A percentile compares a stretch with the other conserved stretches of the same genome.
Conservation (phyloP, 1,140 invertebrate genomes). For the Apocrypta bakeri region DNA sequence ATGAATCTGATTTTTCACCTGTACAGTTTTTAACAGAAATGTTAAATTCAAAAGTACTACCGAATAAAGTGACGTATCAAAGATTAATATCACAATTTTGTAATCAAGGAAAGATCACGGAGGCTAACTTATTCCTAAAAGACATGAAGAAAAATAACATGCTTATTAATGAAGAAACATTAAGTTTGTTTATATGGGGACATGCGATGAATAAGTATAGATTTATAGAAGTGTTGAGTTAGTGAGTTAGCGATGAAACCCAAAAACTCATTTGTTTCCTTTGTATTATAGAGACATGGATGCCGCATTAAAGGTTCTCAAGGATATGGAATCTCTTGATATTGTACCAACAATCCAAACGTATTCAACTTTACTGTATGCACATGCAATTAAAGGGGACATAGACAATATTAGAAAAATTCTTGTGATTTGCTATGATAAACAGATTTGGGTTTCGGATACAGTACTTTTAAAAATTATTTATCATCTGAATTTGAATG, state of each 20-base stretch:
- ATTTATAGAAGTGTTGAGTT: not conserved
- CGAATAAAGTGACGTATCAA: slow-evolving; percentile 21
- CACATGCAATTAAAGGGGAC: slow-evolving; percentile 12
- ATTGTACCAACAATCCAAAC: not conserved
- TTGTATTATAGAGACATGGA: slow-evolving; percentile 7
- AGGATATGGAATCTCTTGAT: not conserved
- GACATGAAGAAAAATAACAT: not conserved
- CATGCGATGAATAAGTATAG: slow-evolving; percentile 15
- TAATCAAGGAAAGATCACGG: slow-evolving; percentile 14
- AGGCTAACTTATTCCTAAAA: not conserved
- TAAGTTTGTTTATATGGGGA: slow-evolving; percentile 1
- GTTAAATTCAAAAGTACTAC: not conserved
- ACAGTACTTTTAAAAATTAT: slow-evolving; percentile 35
- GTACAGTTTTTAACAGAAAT: slow-evolving; percentile 16
- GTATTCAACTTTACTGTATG: slow-evolving; percentile 1
- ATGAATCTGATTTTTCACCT: slow-evolving; percentile 28
- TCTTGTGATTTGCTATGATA: not conserved
- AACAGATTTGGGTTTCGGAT: not conserved
- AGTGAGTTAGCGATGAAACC: not conserved
- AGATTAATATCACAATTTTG: slow-evolving; percentile 10
- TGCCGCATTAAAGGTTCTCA: not conserved
- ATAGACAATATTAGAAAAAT: slow-evolving; percentile 10
- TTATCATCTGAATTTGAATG: slow-evolving; percentile 21
- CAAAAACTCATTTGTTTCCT: not conserved
- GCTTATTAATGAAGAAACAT: not conserved